These are phyloP conservation scores for Muscicapa comitata DNA, from an alignment of 2,797 vertebrate genomes.

Conservation along the genomic window DNA sequence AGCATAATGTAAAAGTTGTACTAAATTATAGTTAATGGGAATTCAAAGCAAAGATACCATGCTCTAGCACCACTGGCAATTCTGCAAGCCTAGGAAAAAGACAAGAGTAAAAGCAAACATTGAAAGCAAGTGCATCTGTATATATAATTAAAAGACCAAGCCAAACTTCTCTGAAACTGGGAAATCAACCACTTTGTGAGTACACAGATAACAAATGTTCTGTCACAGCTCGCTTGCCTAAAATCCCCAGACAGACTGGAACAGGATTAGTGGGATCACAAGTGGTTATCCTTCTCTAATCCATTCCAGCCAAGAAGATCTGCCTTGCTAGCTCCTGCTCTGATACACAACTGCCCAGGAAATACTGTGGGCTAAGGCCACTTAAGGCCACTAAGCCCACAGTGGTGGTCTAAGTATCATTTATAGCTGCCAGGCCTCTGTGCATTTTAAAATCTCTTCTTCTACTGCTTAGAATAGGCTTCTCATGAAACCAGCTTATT, in stretches of 20 bases:
- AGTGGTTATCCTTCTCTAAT: slow-evolving; percentile 54
- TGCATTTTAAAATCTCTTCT: not conserved
- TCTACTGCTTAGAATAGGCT: not conserved
- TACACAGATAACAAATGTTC: not conserved
- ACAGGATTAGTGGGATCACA: slow-evolving; percentile 52
- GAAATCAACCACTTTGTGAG: not conserved
- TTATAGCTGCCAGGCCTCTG: not conserved
- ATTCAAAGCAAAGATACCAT: not conserved
- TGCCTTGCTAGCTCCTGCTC: not conserved
- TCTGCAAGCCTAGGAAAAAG: not conserved
- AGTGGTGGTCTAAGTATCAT: not conserved
- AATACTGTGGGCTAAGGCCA: not conserved
- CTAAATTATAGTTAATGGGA: not conserved
- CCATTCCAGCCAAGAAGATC: slow-evolving; percentile 34
- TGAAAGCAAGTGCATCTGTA: not conserved
- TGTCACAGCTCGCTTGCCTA: not conserved
- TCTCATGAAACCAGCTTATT: not conserved
- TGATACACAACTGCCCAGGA: not conserved
- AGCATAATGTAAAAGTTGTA: not conserved
- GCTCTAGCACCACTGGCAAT: not conserved
- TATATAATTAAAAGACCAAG: not conserved
- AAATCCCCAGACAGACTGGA: slow-evolving; percentile 33
- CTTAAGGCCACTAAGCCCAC: not conserved
- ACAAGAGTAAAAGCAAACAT: not conserved
- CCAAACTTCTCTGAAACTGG: not conserved